These are phyloP conservation scores for Halisarca cf. caerulea DNA, from an alignment of 37 sponge, comb jelly and placozoan species.

Conservation along the genomic window DNA sequence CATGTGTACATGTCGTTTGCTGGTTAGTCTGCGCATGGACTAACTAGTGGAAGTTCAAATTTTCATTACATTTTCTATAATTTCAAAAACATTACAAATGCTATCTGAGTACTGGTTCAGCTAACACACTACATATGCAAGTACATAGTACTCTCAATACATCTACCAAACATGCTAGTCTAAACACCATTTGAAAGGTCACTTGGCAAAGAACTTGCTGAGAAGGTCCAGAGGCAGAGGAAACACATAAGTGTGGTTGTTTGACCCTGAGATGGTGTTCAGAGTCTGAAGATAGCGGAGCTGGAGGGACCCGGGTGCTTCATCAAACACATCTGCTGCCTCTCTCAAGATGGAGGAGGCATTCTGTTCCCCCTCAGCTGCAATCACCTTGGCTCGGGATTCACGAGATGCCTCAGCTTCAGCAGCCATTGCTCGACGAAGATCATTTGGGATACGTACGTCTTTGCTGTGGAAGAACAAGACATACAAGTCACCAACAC, in stretches of 20 bases:
- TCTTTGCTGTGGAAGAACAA: conserved; percentile 68
- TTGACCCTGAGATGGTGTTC: conserved; percentile 73
- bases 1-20: too few relatives aligned
- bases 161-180: neutral
- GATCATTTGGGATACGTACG: conserved; percentile 76
- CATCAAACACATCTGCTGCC: conserved; percentile 84
- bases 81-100: neutral
- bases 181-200: too few relatives aligned
- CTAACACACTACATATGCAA: neutral
- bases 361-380: conserved; percentile 88
- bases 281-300: conserved; percentile 93
- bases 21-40: too few relatives aligned
- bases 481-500: neutral
- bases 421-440: conserved; percentile 95
- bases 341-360: conserved; percentile 80
- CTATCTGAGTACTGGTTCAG: neutral
- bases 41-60: too few relatives aligned
- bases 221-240: conserved; percentile 86
- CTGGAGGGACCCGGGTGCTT: conserved; percentile 86
- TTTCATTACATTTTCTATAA: neutral
- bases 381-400: conserved; percentile 89
- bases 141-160: neutral
- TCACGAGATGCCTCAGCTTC: conserved; percentile 94
- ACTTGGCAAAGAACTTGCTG: conserved; percentile 46
- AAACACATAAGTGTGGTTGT: conserved; percentile 94